Evolutionary conservation across 2,797 vertebrate genomes (phyloP), one percentile per base, ranked within the genome.

Genomic region (Momotus momota): DNA sequence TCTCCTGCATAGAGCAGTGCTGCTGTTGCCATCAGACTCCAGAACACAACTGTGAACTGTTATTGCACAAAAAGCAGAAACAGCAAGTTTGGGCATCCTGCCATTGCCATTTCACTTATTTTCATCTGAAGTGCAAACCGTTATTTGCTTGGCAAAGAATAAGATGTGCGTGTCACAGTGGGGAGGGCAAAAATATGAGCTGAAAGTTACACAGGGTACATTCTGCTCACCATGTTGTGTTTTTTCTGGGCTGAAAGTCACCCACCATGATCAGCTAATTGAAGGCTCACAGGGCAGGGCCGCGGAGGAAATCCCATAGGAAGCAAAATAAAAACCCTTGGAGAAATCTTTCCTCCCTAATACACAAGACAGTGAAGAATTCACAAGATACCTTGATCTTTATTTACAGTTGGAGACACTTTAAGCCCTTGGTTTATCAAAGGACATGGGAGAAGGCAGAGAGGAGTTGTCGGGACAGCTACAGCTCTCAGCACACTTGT

Each of bases 101-200:
- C 95, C 94, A 72, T 29, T 82, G 43, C 75, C 65, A 91, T 96
- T 94, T 92, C 89, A 89, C 74, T 96, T 87, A 82, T 96, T 97
- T 96, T 94, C 92, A 69, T 94, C 86, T 90, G 58, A 86, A 96
- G 82, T 84, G 95, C 87, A 94, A 94, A 95, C 58, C 61, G 48
- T 77, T 82, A 69, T 93, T 91, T 85, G 43, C 80, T 66, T 88
- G 72, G 92, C 88, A 96, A 86, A 94, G 82, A 94, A 69, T n/a
- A 71, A 93, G 79, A 87, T 74, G 81, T 15, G 46, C 51, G 21
- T 91, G 69, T 95, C 94, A 88, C 92, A 96, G 84, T 41, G 65
- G 85, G 90, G 38, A 94, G 72, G 51, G 80, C 74, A 80, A 94
- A 89, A 94, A 61, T 91, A 82, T 9, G 72, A 95, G 74, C 61